Percentiles rank a stretch among this genome's conserved stretches.
Conservation (phyloP, 1,140 invertebrate genomes). For the Acromyrmex heyeri region DNA sequence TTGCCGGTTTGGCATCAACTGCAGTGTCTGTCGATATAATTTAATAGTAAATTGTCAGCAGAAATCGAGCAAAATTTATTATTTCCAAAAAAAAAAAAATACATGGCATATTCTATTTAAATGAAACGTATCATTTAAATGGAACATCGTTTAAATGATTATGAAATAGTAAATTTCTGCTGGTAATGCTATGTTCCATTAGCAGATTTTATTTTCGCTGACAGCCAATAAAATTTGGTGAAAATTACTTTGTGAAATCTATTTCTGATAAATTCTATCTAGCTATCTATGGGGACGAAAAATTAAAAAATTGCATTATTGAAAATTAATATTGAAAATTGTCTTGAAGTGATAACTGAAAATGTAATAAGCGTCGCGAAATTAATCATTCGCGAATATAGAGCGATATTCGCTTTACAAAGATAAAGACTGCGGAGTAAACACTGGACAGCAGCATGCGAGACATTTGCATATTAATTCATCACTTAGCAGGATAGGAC, state of each 20-base stretch:
- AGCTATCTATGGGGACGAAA: neutral
- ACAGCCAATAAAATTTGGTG: neutral
- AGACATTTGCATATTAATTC: conserved; percentile 38
- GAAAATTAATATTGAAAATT: too few species aligned
- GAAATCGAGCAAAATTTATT: neutral
- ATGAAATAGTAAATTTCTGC: neutral
- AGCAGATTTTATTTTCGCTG: neutral
- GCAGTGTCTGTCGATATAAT: neutral
- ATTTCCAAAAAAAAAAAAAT: neutral
- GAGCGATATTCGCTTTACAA: neutral
- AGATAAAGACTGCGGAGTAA: neutral
- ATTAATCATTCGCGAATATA: neutral
- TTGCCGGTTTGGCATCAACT: neutral
- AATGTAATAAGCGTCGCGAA: neutral
- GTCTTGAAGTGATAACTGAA: too few species aligned
- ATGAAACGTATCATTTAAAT: neutral
- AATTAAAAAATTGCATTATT: neutral
- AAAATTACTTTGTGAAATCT: neutral
- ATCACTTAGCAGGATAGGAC: conserved; percentile 52
- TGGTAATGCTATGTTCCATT: neutral
- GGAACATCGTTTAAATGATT: neutral
- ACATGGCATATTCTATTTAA: neutral
- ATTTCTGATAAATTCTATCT: neutral
- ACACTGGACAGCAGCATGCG: conserved; percentile 1
- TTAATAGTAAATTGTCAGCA: too few species aligned